Evolutionary conservation across 2,797 vertebrate species (phyloP), one percentile per base, ranked within the genome.

Genomic region (Enteromius trimaculatus): DNA sequence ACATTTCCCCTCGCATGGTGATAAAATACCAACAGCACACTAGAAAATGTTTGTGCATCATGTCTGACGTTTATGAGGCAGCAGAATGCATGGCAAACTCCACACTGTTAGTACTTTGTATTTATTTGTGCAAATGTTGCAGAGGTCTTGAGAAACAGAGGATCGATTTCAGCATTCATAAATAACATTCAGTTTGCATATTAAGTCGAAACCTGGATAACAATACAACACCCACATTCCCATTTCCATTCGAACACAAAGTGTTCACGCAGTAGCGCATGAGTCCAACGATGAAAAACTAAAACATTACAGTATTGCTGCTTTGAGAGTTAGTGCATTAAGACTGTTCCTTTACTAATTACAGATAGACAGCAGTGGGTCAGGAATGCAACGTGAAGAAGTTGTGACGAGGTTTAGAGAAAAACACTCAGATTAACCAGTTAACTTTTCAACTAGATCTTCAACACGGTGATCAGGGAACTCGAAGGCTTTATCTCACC

Each of bases 121-220:
- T 91, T 89, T 90, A 86, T 74, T 79, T 90, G 89, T 91, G 91
- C 91, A 90, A 88, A 88, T 90, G 87, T 90, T 90, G 87, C 89
- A 86, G 82, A 79, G 71, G 65, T 84, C 87, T 77, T 53, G 72
- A 55, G 74, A 81, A 88, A 86, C 39, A 78, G 84, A 88, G 84
- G 84, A 86, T 65, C 77, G 85, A 86, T n/a, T 66, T 69, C 47
- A 51, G 78, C 78, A 80, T 72, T 47, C 60, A 84, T 29, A 80
- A 75, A 83, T 89, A 77, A 88, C 87, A 80, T 62, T 76, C 60
- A 89, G 88, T 84, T 92, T 92, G 91, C 90, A 92, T 92, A 91
- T 88, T 68, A 88, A 85, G 29, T 80, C 51, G 66, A 79, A 81
- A 86, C 82, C 79, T 86, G 85, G 49, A 80, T 80, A 70, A 82